Evolutionary conservation across 2,888 invertebrate species (phyloP).

Genomic region (Mythimna pallens): DNA sequence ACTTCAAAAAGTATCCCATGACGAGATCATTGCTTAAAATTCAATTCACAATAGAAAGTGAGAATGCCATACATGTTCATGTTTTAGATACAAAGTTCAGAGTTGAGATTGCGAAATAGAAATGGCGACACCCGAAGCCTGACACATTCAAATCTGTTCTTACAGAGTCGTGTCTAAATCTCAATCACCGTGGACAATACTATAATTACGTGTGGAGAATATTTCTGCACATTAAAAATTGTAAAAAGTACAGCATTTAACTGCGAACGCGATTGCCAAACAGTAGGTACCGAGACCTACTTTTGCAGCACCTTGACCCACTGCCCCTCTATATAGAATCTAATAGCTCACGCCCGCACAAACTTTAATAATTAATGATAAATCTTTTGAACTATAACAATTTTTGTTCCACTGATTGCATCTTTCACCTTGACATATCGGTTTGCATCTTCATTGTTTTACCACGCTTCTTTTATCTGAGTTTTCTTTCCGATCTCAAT

Average conservation of each 20-base stretch:
- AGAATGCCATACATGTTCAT: slow-evolving; percentile 49
- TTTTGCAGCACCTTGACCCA: slow-evolving; percentile 66
- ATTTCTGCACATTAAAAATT: slow-evolving; percentile 59
- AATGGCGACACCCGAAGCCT: slow-evolving; percentile 51
- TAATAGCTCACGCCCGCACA: slow-evolving; percentile 61
- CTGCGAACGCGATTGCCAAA: slow-evolving; percentile 65
- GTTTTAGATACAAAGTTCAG: slow-evolving; percentile 58
- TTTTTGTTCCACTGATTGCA: slow-evolving; percentile 42
- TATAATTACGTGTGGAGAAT: slow-evolving; percentile 63
- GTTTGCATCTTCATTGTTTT: slow-evolving; percentile 59
- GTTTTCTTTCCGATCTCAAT: slow-evolving; percentile 36
- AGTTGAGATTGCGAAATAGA: slow-evolving; percentile 61
- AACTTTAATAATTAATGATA: slow-evolving; percentile 59
- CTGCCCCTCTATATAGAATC: slow-evolving; percentile 63
- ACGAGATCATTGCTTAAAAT: slow-evolving; percentile 32
- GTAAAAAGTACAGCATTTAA: slow-evolving; percentile 63
- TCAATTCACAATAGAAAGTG: slow-evolving; percentile 59
- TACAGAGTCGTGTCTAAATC: slow-evolving; percentile 64
- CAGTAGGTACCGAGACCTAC: slow-evolving; percentile 60
- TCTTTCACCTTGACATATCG: slow-evolving; percentile 57
- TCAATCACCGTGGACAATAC: slow-evolving; percentile 70
- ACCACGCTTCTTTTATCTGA: slow-evolving; percentile 24
- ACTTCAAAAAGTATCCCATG: slow-evolving; percentile 16
- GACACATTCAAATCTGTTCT: slow-evolving; percentile 53
- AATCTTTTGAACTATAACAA: slow-evolving; percentile 55